These are phyloP conservation scores for Microplitis manilae DNA, from an alignment of 2,888 invertebrate genomes.

Conservation along the genomic window DNA sequence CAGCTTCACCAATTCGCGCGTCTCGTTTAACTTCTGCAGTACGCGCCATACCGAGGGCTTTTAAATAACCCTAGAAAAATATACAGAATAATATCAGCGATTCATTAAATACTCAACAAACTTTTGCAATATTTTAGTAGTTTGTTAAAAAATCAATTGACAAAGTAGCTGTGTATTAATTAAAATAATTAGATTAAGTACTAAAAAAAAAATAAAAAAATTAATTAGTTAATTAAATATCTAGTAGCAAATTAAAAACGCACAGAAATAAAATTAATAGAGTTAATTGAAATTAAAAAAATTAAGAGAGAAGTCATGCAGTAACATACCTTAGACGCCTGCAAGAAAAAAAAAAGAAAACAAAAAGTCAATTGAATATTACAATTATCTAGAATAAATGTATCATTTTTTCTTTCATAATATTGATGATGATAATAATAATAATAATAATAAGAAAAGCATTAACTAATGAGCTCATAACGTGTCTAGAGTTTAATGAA, in stretches of 20 bases:
- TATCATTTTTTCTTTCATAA: not conserved
- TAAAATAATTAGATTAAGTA: not conserved
- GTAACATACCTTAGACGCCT: constrained; percentile 79
- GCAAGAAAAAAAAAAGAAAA: constrained; percentile 71
- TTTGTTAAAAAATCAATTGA: no score
- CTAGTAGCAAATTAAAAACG: not conserved
- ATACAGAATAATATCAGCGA: no score
- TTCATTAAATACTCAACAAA: no score
- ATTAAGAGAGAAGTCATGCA: constrained; percentile 22
- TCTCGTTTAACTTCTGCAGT: constrained; percentile 96
- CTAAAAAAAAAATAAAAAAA: not conserved
- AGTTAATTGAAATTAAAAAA: not conserved
- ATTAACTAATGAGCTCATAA: not conserved
- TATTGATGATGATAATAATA: not conserved
- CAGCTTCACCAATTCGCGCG: constrained; percentile 97
- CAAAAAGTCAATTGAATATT: constrained; percentile 58
- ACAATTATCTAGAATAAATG: constrained; percentile 4
- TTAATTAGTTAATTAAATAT: not conserved
- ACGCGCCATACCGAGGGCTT: constrained; percentile 94
- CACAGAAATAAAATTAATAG: not conserved
- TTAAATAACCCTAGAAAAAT: constrained; percentile 84
- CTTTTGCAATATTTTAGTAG: not conserved
- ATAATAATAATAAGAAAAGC: not conserved
- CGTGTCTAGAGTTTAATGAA: not conserved
- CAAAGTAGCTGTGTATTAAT: no score